A percentile compares a stretch with the other conserved stretches of the same genome.
phyloP scores from a whole-genome alignment of 2,113 vertebrate species.

The Prietella phreatophila region DNA sequence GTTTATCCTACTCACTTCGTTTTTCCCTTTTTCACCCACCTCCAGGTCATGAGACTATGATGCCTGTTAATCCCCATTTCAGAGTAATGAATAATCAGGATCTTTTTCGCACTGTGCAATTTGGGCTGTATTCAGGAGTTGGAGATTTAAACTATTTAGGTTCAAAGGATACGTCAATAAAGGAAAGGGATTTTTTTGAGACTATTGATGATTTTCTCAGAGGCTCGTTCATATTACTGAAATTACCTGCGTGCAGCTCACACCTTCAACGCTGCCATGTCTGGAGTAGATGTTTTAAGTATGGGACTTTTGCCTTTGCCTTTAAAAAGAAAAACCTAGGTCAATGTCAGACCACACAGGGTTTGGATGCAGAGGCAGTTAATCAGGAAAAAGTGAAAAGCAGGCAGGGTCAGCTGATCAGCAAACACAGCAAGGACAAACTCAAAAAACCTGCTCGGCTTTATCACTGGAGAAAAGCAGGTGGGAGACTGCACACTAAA shows the following conservation, averaged over 20 bases:
- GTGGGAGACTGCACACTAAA: background rate
- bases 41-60: constrained; percentile 21
- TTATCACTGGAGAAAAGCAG: background rate
- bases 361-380: background rate
- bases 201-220: background rate
- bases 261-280: background rate
- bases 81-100: constrained; percentile 11
- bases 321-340: background rate
- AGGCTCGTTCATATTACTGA: background rate
- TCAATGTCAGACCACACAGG: background rate
- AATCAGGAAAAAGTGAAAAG: background rate
- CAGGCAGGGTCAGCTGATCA: background rate
- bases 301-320: background rate
- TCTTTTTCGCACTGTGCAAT: background rate
- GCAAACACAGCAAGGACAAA: background rate
- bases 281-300: background rate
- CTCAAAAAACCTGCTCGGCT: background rate
- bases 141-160: background rate
- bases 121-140: background rate
- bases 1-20: background rate
- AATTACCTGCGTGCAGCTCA: background rate
- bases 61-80: constrained; percentile 28
- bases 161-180: background rate
- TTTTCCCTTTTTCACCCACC: background rate
- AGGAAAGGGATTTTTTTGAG: background rate